A percentile compares a stretch with the other conserved stretches of the same genome.
Conservation (phyloP, 1,140 invertebrate species). For the Phymastichus coffea region DNA sequence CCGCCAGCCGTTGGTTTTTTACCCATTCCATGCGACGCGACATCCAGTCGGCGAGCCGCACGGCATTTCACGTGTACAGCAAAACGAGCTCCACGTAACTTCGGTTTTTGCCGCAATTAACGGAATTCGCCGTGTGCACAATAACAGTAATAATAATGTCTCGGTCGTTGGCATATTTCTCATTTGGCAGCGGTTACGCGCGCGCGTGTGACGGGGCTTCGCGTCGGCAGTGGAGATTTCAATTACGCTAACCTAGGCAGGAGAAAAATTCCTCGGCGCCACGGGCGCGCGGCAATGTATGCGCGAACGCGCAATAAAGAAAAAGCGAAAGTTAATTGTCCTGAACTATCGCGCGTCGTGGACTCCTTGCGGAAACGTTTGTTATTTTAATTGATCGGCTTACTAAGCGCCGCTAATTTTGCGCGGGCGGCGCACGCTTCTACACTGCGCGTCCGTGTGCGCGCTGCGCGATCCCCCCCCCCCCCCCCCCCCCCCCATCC, state of each 20-base stretch:
- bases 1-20: no score
- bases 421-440: no score
- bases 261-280: neutral
- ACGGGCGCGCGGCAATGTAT: neutral
- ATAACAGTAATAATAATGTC: no score
- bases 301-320: neutral
- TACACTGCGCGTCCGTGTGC: no score
- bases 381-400: constrained; percentile 18
- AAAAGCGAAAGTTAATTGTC: constrained; percentile 24
- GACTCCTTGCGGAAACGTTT: constrained; percentile 10
- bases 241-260: neutral
- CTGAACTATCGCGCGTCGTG: constrained; percentile 9
- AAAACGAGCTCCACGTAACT: no score
- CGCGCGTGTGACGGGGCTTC: neutral
- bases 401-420: neutral
- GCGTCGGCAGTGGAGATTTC: constrained; percentile 21
- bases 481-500: no score
- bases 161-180: neutral
- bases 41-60: no score
- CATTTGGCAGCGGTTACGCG: neutral
- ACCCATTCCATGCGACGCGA: no score
- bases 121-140: no score
- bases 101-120: no score
- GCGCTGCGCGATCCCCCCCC: no score
- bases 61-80: no score